Evolutionary conservation across 2,797 vertebrate genomes (phyloP), one percentile per base, ranked within the genome.

Genomic region (Aldrovandia affinis): DNA sequence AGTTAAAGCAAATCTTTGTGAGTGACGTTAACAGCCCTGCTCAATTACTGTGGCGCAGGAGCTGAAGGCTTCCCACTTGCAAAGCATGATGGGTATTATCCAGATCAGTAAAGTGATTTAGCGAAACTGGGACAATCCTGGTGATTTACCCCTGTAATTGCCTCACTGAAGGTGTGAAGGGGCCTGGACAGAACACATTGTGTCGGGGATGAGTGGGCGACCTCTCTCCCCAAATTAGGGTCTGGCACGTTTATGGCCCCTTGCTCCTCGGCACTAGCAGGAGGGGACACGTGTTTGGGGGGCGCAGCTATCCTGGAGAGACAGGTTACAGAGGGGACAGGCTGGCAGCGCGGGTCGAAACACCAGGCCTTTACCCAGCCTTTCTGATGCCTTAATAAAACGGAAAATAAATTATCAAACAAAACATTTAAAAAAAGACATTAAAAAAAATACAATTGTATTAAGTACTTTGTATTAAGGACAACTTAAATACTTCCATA

Each of bases 1-100:
- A 47, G 78, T 77, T 83, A 47, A 86, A 70, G 81, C 61, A 39
- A 36, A 18, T 81, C 83, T 88, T 88, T 87, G n/a, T 3, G 10
- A 87, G 63, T 57, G 75, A 79, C 82, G 80, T 84, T 82, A 87
- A 84, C 1, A 25, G 68, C 61, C 79, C 52, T 61, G 7, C 44
- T 68, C 44, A 75, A 36, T 83, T 55, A 63, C 20, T 84, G 20
- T 52, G 52, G 63, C 3, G 42, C 25, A 52, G 18, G 28, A 47
- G n/a, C 10, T 78, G 22, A 54, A 54, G 79, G 20, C 42, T 70
- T 57, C 61, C 47, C 61, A 36, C 36, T 80, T 59, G 42, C 25
- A n/a, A 47, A 80, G 63, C 81, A 57, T 12, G 30, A 55, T 30
- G 15, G 70, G 30, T 14, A 28, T 63, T 75, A 30, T 83, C 70